Base-by-base conservation (phyloP, 2,888 invertebrate genomes). In the Crossocerus cetratus region DNA sequence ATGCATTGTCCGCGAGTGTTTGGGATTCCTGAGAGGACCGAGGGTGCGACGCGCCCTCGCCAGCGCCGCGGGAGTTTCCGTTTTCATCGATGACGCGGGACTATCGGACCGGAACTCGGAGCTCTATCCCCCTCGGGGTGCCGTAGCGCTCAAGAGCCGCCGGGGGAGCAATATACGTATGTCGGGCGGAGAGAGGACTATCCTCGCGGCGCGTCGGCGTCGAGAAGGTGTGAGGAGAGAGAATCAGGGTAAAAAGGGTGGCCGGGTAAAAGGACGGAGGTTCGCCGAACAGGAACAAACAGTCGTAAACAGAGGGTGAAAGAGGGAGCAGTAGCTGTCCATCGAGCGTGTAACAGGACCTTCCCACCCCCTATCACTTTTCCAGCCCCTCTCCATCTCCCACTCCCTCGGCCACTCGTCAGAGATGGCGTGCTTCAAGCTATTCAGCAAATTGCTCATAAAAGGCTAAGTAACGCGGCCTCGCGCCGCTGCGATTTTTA, bases 211-310 rank as follows among this genome's bases (percentile, higher is more conserved):
- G 64, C 64, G 62, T 63, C 72, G 76, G 21, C 63, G 14, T 44
- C 42, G 21, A 58, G 54, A 44, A 66, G 57, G n/a, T 16, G 49
- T 49, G 18, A 60, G 54, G 21, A 22, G 43, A 53, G 56, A 67
- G 66, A 65, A 67, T 21, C n/a, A 8, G 49, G 23, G 23, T 53
- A 58, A 67, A 32, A 16, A 8, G 49, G 23, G 23, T 53, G 61
- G 23, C 43, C 18, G 70, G 62, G 63, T 70, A 74, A 68, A 76
- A 80, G 79, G 74, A 67, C 59, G 70, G 61, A 74, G 76, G 53
- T 82, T 78, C 64, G 76, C 55, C 75, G 56, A 74, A 71, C 74
- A 49, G 81, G 75, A 78, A 81, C 81, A 83, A 83, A 83, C 81
- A 76, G 69, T 72, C 76, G 74, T 66, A 69, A 69, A 74, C 64